phyloP scores from a whole-genome alignment of 2,797 vertebrate species.

The Danio kyathit region DNA sequence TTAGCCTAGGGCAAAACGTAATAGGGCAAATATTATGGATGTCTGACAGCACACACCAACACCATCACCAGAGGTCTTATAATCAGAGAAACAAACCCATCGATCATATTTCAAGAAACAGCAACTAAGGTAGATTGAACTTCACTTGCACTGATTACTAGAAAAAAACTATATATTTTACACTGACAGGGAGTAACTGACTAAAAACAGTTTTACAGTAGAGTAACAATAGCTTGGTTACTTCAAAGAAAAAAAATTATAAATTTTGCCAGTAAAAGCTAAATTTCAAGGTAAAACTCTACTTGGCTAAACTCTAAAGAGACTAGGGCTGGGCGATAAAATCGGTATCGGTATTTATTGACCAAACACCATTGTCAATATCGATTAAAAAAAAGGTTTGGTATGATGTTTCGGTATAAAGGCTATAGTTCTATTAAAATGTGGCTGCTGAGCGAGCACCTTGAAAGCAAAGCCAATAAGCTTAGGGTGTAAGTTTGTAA shows the following conservation, averaged over 20 bases:
- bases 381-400: too few relatives aligned
- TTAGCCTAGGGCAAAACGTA: slow-evolving; percentile 53
- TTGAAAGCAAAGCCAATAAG: too few relatives aligned
- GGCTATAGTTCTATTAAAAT: too few relatives aligned
- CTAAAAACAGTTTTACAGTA: not conserved
- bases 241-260: not conserved
- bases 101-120: slow-evolving; percentile 15
- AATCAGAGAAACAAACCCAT: slow-evolving; percentile 34
- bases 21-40: slow-evolving; percentile 55
- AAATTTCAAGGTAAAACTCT: not conserved
- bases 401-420: too few relatives aligned
- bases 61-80: slow-evolving; percentile 36
- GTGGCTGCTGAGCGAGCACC: too few relatives aligned
- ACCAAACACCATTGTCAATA: too few relatives aligned
- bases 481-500: too few relatives aligned
- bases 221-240: not conserved
- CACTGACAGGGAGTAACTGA: not conserved
- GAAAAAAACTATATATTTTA: not conserved
- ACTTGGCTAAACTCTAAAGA: too few relatives aligned
- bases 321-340: too few relatives aligned
- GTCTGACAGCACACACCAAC: slow-evolving; percentile 35
- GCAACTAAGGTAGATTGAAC: not conserved
- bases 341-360: too few relatives aligned
- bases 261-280: not conserved
- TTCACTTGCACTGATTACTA: not conserved